phyloP scores from a whole-genome alignment of 2,888 invertebrate genomes.

The Brachypalpus laphriformis region DNA sequence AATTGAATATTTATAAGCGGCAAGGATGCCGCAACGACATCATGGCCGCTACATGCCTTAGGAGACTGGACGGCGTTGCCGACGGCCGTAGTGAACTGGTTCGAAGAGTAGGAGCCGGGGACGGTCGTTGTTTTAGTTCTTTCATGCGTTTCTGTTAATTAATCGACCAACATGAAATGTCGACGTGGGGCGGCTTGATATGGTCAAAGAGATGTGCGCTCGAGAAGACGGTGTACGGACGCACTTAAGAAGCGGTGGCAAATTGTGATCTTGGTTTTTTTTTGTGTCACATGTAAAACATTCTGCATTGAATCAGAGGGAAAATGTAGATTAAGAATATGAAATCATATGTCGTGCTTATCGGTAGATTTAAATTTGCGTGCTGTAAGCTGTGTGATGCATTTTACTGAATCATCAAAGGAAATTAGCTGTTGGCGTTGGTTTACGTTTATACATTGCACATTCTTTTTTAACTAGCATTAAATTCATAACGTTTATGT shows the following conservation, averaged over 20 bases:
- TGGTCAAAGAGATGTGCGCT: constrained; percentile 69
- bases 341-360: constrained; percentile 64
- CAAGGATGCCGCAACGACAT: constrained; percentile 66
- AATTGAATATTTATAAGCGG: constrained; percentile 79
- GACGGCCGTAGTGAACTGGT: constrained; percentile 44
- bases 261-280: constrained; percentile 56
- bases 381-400: constrained; percentile 40
- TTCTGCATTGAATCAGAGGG: constrained; percentile 47
- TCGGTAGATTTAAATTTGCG: constrained; percentile 62
- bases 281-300: constrained; percentile 67
- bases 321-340: constrained; percentile 56
- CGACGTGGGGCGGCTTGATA: constrained; percentile 73
- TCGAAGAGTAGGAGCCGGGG: constrained; percentile 20
- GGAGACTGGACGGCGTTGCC: constrained; percentile 68
- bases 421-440: neutral
- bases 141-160: constrained; percentile 74
- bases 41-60: constrained; percentile 57
- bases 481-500: too few species aligned
- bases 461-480: too few species aligned
- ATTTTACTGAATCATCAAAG: constrained; percentile 22
- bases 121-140: constrained; percentile 64
- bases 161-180: constrained; percentile 74
- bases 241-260: constrained; percentile 74
- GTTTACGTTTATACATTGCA: neutral
- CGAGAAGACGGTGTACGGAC: constrained; percentile 41